Evolutionary conservation across 2,888 invertebrate genomes (phyloP), one percentile per base, ranked within the genome.

Genomic region (Sinhomidia bicolor): DNA sequence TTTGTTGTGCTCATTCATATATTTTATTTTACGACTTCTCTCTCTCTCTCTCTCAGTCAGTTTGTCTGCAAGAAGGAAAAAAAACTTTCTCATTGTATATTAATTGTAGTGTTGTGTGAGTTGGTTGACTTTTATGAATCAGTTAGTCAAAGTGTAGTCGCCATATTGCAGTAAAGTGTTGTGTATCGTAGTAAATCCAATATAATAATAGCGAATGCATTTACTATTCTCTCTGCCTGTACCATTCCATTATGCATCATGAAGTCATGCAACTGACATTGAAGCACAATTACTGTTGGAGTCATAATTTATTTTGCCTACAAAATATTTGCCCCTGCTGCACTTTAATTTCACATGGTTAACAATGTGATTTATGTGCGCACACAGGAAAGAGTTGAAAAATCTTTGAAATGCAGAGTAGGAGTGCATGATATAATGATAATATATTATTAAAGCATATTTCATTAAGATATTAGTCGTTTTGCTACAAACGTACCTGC

Each of bases 191-290:
- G 26, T 57, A 20, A 17, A 20, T 20, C 4, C n/a, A n/a, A n/a
- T n/a, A n/a, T n/a, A n/a, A n/a, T n/a, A n/a, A n/a, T n/a, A 6
- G 65, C 36, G 20, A 51, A 57, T 57, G 20, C 57, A 57, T 23
- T n/a, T 14, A 57, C 7, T 57, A 57, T 23, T 17, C 20, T n/a
- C n/a, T n/a, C n/a, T 23, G 20, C 5, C 3, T 44, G 12, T 7
- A 44, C 32, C 10, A 14, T 32, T 20, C n/a, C 44, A 74, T 51
- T 74, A 74, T n/a, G 47, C 74, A 74, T 47, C 74, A 74, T 47
- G 74, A 71, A 74, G 51, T 51, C 74, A 74, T 23, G 47, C 23
- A 74, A 74, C 74, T 74, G 74, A 74, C 74, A 74, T 74, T 74
- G 74, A 74, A 51, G 51, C 12, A 44, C 71, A 44, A 71, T 44